A percentile compares a stretch with the other conserved stretches of the same genome.
Conservation (phyloP, 2,113 vertebrate species). For the Illadopsis cleaveri region DNA sequence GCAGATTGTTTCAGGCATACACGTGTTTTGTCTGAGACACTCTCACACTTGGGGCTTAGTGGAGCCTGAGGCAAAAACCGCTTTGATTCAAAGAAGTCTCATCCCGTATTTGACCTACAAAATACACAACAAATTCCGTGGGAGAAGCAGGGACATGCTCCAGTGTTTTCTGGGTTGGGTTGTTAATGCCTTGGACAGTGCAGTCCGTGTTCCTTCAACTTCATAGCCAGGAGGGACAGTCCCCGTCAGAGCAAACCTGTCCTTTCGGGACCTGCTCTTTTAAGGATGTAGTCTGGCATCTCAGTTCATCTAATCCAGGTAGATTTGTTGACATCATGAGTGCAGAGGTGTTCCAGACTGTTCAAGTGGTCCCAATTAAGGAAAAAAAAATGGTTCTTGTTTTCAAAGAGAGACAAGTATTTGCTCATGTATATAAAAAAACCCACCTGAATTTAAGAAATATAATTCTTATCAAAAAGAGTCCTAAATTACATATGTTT, state of each 20-base stretch:
- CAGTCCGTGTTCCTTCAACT: rapidly evolving
- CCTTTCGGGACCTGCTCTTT: rapidly evolving
- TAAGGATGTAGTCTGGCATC: no score
- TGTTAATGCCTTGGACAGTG: rapidly evolving
- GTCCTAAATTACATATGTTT: not conserved
- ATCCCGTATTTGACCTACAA: rapidly evolving
- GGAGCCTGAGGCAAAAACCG: not conserved
- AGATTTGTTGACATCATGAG: rapidly evolving
- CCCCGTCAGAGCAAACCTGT: no score
- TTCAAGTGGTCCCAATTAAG: not conserved
- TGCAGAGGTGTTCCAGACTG: rapidly evolving
- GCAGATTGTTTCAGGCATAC: not conserved
- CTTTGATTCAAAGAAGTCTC: not conserved
- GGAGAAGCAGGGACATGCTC: no score
- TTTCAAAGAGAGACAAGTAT: not conserved
- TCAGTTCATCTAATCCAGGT: not conserved
- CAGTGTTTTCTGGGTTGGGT: not conserved
- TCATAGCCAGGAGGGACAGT: no score
- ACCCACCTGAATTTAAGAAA: rapidly evolving
- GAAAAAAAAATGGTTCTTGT: not conserved
- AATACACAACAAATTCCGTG: rapidly evolving
- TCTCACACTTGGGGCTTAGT: rapidly evolving
- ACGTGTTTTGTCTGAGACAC: rapidly evolving
- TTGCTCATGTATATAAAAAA: not conserved
- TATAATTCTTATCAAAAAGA: not conserved